phyloP scores from a whole-genome alignment of 2,797 vertebrate species.

The Phrynocephalus guinanensis region DNA sequence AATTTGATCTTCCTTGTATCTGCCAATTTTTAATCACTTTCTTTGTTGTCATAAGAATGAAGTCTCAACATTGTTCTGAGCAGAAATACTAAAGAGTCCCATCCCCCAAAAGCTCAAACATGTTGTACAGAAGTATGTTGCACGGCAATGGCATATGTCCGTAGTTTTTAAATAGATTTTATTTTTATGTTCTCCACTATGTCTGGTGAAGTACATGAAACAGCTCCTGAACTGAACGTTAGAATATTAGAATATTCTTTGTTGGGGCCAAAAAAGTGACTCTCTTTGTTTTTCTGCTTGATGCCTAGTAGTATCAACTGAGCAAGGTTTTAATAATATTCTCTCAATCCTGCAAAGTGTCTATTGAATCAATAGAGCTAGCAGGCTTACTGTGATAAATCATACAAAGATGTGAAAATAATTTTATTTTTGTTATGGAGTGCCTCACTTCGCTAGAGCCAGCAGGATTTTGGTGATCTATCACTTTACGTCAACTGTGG shows the following conservation, averaged over 20 bases:
- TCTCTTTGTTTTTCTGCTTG: slow-evolving; percentile 32
- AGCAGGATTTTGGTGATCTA: slow-evolving; percentile 36
- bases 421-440: slow-evolving; percentile 37
- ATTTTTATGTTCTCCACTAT: background rate
- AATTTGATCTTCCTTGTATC: no score
- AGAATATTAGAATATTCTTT: slow-evolving; percentile 36
- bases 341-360: slow-evolving; percentile 27
- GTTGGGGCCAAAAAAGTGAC: slow-evolving; percentile 23
- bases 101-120: background rate
- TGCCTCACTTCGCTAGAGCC: slow-evolving; percentile 48
- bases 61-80: no score
- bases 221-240: slow-evolving; percentile 38
- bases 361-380: slow-evolving; percentile 50
- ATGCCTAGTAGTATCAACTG: slow-evolving; percentile 14
- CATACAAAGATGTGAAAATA: slow-evolving; percentile 39
- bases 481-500: slow-evolving; percentile 34
- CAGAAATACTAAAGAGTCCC: background rate
- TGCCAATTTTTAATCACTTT: background rate
- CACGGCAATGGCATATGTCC: background rate
- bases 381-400: slow-evolving; percentile 40
- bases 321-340: slow-evolving; percentile 50
- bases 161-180: background rate
- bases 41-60: background rate
- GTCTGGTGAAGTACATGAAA: slow-evolving; percentile 39
- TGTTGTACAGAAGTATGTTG: background rate